Percentiles rank a stretch among this genome's conserved stretches.
phyloP scores from a whole-genome alignment of 92 coral and sea anemone species.

The Siderastrea siderea region DNA sequence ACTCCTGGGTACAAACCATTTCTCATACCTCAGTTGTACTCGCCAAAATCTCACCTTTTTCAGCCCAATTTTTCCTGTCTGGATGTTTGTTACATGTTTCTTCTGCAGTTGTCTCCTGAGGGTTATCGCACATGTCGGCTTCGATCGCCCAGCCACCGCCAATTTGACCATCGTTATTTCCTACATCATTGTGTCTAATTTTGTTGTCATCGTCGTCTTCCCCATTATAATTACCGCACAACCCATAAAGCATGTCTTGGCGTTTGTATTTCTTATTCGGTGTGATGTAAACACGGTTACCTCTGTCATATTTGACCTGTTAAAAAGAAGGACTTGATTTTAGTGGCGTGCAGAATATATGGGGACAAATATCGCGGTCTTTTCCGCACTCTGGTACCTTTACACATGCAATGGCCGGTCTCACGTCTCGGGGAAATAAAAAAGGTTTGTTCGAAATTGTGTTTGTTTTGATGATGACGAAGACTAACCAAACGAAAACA shows the following conservation, averaged over 20 bases:
- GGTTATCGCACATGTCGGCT: not conserved
- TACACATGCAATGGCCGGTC: too few species aligned
- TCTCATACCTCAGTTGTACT: too few species aligned
- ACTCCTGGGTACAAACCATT: too few species aligned
- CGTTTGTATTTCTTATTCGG: conserved; percentile 62
- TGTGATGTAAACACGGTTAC: conserved; percentile 86
- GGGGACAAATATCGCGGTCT: too few species aligned
- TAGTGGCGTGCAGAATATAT: too few species aligned
- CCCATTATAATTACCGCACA: conserved; percentile 92
- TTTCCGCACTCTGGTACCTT: too few species aligned
- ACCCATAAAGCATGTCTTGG: conserved; percentile 56
- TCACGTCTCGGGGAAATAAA: too few species aligned
- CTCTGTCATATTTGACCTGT: conserved; percentile 86
- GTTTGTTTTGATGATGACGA: too few species aligned
- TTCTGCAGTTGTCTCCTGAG: not conserved
- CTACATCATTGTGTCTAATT: conserved; percentile 38
- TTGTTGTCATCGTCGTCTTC: conserved; percentile 54
- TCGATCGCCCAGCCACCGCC: conserved; percentile 84
- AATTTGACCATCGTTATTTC: conserved; percentile 64
- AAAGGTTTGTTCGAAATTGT: too few species aligned
- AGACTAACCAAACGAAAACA: too few species aligned
- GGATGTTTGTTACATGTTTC: not conserved
- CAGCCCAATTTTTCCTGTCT: too few species aligned
- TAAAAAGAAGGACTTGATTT: not conserved
- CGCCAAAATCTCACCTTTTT: too few species aligned